phyloP scores from a whole-genome alignment of 2,888 invertebrate species.

The Boloria selene region DNA sequence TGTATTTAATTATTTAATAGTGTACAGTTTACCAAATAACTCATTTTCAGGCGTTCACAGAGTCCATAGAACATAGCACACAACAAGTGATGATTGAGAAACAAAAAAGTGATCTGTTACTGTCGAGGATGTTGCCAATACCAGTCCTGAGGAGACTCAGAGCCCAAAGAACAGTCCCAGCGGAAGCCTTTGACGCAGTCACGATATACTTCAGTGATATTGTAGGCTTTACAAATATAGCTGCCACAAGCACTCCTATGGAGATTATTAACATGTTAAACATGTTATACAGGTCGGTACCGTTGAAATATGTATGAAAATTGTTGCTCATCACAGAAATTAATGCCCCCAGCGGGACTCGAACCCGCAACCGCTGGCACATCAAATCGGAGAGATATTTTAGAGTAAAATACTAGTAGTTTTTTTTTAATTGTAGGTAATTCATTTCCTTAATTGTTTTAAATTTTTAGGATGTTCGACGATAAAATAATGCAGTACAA shows the following conservation, averaged over 20 bases:
- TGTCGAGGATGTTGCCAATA: slow-evolving; percentile 82
- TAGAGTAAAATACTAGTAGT: no score
- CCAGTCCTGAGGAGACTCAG: slow-evolving; percentile 79
- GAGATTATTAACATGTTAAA: slow-evolving; percentile 86
- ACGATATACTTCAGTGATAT: slow-evolving; percentile 88
- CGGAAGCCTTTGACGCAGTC: slow-evolving; percentile 85
- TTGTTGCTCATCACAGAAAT: slow-evolving; percentile 20
- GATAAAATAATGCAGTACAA: slow-evolving; percentile 86
- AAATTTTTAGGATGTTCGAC: slow-evolving; percentile 82
- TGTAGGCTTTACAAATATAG: slow-evolving; percentile 85
- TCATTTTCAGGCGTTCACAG: slow-evolving; percentile 70
- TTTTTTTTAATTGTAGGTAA: no score
- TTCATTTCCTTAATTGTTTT: no score
- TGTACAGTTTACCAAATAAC: not conserved
- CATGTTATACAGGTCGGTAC: slow-evolving; percentile 84
- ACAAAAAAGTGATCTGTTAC: slow-evolving; percentile 81
- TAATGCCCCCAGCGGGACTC: not conserved
- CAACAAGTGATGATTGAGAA: slow-evolving; percentile 79
- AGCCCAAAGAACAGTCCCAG: slow-evolving; percentile 81
- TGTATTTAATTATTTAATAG: not conserved
- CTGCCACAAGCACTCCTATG: slow-evolving; percentile 84
- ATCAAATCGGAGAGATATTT: no score
- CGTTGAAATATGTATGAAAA: no score
- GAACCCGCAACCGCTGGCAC: no score
- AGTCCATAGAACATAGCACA: slow-evolving; percentile 75